Base-by-base conservation (phyloP, 2,113 vertebrate genomes). In the Marmota monax region DNA sequence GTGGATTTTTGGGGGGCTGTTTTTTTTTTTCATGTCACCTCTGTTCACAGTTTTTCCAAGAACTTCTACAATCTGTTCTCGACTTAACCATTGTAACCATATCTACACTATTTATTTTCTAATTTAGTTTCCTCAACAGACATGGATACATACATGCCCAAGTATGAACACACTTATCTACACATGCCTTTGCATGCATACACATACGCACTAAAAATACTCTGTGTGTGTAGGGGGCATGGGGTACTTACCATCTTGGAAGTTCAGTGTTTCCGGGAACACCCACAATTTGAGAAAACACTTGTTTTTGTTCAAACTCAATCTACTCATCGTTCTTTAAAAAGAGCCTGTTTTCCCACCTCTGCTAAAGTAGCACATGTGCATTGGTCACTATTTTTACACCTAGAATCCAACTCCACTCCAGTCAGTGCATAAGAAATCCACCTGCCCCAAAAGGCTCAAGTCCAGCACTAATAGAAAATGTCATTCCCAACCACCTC, bases 11-110 rank as follows among this genome's bases (percentile, higher is more conserved):
- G 6, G 25, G 70, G 9, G 12, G 48, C 12, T 78, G 12, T 42
- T 89, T 42, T 90, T 95, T 95, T 97, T 95, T 48, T 45, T 45
- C 45, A 88, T 69, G 82, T 90, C 48, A 78, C 11, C 39, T 95
- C 27, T 93, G 18, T 89, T 96, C 85, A 69, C 3, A 32, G 14
- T 61, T n/a, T 95, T 92, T 82, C 72, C 14, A 82, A 92, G 45
- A 61, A 90, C 39, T 48, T 92, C 27, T 48, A 45, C 29, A 82
- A 12, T 90, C 79, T 96, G 39, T 82, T 86, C 29, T 48, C 39
- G 73, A 69, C 27, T 82, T 92, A 84, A 1, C 18, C 18, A 74
- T 78, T 77, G 37, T 25, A 73, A 37, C 27, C 17, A 56, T 94
- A 76, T 70, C 32, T 92, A 32, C 8, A 45, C 53, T 74, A 84